A percentile compares a stretch with the other conserved stretches of the same genome.
phyloP scores from a whole-genome alignment of 1,140 invertebrate species.

The Drosophila gunungcola region DNA sequence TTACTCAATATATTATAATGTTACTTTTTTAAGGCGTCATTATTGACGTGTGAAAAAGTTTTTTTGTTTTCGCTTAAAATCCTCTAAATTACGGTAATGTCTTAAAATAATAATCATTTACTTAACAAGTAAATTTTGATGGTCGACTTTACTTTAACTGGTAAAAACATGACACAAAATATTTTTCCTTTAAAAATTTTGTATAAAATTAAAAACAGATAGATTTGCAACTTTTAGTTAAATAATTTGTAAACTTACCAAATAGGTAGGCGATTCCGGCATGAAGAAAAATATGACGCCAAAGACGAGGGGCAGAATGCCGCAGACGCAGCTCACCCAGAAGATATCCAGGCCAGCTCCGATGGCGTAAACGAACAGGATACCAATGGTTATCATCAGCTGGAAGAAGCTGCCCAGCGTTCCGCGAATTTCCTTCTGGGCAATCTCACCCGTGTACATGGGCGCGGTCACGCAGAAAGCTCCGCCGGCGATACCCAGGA shows the following conservation, averaged over 20 bases:
- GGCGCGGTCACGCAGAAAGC: conserved; percentile 91
- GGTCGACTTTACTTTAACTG: too few relatives aligned
- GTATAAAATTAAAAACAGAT: too few relatives aligned
- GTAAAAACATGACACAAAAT: too few relatives aligned
- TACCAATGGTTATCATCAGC: conserved; percentile 90
- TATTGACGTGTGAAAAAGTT: background rate
- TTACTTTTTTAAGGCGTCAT: background rate
- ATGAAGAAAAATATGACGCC: conserved; percentile 89
- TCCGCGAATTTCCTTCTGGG: conserved; percentile 91
- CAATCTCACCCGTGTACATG: conserved; percentile 93
- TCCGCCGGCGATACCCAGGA: conserved; percentile 90
- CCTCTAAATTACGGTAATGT: too few relatives aligned
- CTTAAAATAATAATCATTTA: too few relatives aligned
- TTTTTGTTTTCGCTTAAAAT: background rate
- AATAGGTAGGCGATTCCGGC: conserved; percentile 90
- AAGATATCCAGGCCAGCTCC: conserved; percentile 87
- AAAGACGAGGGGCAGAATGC: conserved; percentile 88
- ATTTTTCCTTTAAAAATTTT: too few relatives aligned
- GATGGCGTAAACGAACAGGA: conserved; percentile 89
- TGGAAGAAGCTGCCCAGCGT: conserved; percentile 92
- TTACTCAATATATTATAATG: background rate
- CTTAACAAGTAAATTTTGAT: too few relatives aligned
- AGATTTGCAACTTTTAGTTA: too few relatives aligned
- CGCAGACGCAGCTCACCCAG: conserved; percentile 88
- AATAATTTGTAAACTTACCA: conserved; percentile 68